Percentiles rank a stretch among this genome's conserved stretches.
phyloP scores from a whole-genome alignment of 2,888 invertebrate genomes.

The Nymphalis polychloros region DNA sequence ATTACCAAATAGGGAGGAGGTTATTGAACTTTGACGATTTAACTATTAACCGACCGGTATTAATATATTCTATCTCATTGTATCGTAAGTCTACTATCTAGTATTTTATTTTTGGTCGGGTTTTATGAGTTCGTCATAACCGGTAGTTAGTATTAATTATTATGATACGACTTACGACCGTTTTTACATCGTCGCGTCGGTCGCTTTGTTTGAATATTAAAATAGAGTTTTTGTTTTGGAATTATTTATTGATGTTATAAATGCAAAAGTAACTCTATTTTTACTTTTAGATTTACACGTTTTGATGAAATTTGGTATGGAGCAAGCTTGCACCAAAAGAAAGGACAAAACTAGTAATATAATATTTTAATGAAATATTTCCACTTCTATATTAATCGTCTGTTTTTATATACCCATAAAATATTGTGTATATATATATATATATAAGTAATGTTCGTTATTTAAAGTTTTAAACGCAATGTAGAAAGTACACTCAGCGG shows the following conservation, averaged over 20 bases:
- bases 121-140: not conserved
- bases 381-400: too few relatives aligned
- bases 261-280: too few relatives aligned
- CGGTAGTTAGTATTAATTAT: constrained; percentile 4
- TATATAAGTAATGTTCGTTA: not conserved
- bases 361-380: too few relatives aligned
- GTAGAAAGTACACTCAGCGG: constrained; percentile 23
- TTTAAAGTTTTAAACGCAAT: not conserved
- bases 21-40: constrained; percentile 30
- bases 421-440: not conserved
- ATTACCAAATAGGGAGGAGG: constrained; percentile 23
- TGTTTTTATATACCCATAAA: not conserved
- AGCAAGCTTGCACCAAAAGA: too few relatives aligned
- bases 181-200: not conserved
- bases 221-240: too few relatives aligned
- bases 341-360: too few relatives aligned
- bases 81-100: constrained; percentile 6
- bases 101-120: constrained; percentile 10
- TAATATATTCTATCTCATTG: constrained; percentile 13
- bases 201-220: not conserved
- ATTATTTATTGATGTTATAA: too few relatives aligned
- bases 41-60: constrained; percentile 24
- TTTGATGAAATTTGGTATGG: too few relatives aligned
- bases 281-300: too few relatives aligned
- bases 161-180: not conserved